Evolutionary conservation across 2,888 invertebrate species (phyloP).

Genomic region (Platycnemis pennipes): DNA sequence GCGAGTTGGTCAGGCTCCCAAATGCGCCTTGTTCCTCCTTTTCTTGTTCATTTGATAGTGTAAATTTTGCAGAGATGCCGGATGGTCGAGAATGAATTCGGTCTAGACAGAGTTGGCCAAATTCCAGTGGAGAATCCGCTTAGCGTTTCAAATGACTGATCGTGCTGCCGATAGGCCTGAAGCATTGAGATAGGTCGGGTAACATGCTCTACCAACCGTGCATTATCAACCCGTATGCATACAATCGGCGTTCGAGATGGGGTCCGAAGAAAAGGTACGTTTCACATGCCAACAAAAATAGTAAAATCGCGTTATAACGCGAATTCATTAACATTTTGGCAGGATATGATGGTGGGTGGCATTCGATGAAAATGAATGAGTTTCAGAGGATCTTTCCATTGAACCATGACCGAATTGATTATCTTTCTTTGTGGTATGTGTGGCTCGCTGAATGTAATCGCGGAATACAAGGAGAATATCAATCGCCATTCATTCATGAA

Average conservation of each 20-base stretch:
- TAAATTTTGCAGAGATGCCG: not conserved
- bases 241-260: not conserved
- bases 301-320: not conserved
- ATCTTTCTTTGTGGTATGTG: not conserved
- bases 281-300: not conserved
- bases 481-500: not conserved
- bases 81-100: not conserved
- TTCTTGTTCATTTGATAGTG: not conserved
- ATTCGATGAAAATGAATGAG: not conserved
- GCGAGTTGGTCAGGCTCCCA: not conserved
- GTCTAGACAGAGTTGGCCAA: slow-evolving; percentile 2
- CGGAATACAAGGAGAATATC: not conserved
- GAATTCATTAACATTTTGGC: not conserved
- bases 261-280: not conserved
- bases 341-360: not conserved
- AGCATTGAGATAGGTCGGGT: not conserved
- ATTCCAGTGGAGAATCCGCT: not conserved
- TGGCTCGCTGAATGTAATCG: not conserved
- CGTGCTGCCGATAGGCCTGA: not conserved
- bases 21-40: not conserved
- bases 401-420: not conserved
- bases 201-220: not conserved
- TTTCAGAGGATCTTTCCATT: not conserved
- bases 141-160: not conserved
- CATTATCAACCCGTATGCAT: not conserved